Base-by-base conservation (phyloP, 2,888 invertebrate species). In the Melipona beecheii region DNA sequence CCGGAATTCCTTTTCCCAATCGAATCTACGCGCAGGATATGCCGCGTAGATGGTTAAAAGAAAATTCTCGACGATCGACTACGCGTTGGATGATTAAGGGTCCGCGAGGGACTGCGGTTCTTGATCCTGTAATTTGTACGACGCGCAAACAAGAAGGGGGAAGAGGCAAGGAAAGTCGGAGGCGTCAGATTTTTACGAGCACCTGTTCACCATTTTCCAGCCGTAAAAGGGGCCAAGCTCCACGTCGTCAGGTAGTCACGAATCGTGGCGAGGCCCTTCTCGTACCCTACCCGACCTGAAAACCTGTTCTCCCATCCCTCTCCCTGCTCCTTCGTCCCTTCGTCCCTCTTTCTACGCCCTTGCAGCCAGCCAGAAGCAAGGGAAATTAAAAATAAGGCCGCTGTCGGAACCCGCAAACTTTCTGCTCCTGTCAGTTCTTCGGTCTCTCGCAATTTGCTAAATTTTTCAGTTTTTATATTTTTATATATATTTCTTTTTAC, bases 161-260 rank as follows among this genome's bases (percentile, higher is more conserved):
- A 43, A 43, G 43, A 68, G 66, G 68, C 65, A 84, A 85, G 86
- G 83, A 85, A 90, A 89, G 76, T 82, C 81, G 81, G 65, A 89
- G 86, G 77, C 84, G 86, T 88, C 86, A 88, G 86, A 90, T 91
- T 90, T 90, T 89, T 90, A 90, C 85, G 86, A 87, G 88, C 93
- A 93, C 93, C 93, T 93, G 93, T 92, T 92, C 90, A 89, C 87
- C 88, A 91, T 93, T 93, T 93, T 92, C 92, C 92, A 90, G 84
- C 89, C 88, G 87, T 89, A 87, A 86, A 87, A 90, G 90, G 87
- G 87, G 85, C 87, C 84, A 76, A 43, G 86, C 80, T 87, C 87
- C 72, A 64, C 90, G 86, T 91, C 90, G 92, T 91, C 92, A 93
- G 92, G 92, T 92, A 93, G 93, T 91, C 91, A 92, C 91, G 91